Evolutionary conservation across 2,888 invertebrate genomes (phyloP).

Genomic region (Epirrita christyi): DNA sequence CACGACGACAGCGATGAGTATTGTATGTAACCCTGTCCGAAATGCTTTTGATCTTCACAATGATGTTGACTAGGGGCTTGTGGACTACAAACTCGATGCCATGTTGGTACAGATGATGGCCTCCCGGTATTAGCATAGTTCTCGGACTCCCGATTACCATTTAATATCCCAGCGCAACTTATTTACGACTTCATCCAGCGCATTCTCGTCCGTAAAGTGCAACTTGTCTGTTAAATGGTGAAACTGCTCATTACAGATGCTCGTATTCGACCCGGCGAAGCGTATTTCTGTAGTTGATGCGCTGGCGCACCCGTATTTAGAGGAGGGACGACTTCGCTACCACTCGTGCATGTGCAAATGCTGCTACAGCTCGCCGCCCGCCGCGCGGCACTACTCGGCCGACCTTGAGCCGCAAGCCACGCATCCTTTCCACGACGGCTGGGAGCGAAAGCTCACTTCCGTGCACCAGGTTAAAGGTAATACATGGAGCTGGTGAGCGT

Average conservation of each 20-base stretch:
- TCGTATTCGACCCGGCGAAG: slow-evolving; percentile 99
- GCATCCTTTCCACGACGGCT: slow-evolving; percentile 96
- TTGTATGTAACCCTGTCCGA: too few species aligned
- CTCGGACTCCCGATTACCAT: too few species aligned
- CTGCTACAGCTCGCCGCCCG: slow-evolving; percentile 88
- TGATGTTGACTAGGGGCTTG: too few species aligned
- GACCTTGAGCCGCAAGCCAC: slow-evolving; percentile 97
- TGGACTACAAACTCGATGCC: too few species aligned
- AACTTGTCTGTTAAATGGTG: background rate
- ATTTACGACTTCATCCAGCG: too few species aligned
- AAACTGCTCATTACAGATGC: slow-evolving; percentile 89
- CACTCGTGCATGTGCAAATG: slow-evolving; percentile 99
- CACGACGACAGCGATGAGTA: too few species aligned
- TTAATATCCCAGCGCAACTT: too few species aligned
- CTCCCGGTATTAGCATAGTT: too few species aligned
- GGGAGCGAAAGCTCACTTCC: slow-evolving; percentile 97
- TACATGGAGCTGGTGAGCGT: background rate
- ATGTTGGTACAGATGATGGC: too few species aligned
- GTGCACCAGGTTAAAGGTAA: slow-evolving; percentile 98
- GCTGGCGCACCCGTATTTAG: slow-evolving; percentile 97
- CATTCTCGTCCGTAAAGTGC: too few species aligned
- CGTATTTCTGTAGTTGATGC: slow-evolving; percentile 98
- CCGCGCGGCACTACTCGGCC: slow-evolving; percentile 91
- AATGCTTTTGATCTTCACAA: too few species aligned
- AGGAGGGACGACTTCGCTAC: slow-evolving; percentile 98